These are phyloP conservation scores for Dascyllus trimaculatus DNA, from an alignment of 2,113 vertebrate species.

Conservation along the genomic window DNA sequence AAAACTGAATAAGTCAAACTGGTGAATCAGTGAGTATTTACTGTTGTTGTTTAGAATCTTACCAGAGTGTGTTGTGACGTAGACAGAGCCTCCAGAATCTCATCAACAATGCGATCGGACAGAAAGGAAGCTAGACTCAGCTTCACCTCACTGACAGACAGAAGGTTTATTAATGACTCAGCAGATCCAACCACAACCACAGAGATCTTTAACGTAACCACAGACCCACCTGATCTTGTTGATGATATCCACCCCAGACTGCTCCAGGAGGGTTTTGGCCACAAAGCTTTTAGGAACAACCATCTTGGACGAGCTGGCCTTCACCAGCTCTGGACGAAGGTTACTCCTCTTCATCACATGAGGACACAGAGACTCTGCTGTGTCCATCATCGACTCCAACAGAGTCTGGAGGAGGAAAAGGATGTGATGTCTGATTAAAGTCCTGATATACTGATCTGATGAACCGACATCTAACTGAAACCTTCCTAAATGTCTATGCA, in stretches of 20 bases:
- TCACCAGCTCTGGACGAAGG: conserved; percentile 92
- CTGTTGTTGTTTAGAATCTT: conserved; percentile 65
- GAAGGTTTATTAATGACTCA: conserved; percentile 1
- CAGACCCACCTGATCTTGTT: conserved; percentile 96
- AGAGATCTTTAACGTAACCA: background rate
- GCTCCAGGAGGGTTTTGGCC: conserved; percentile 95
- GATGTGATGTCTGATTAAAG: too few species aligned
- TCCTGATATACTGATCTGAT: background rate
- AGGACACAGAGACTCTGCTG: conserved; percentile 93
- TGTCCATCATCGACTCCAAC: conserved; percentile 95
- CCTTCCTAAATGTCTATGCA: too few species aligned
- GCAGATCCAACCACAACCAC: background rate
- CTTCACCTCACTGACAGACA: conserved; percentile 90
- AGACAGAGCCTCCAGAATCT: conserved; percentile 94
- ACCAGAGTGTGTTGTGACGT: conserved; percentile 92
- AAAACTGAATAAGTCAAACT: background rate
- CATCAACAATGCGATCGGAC: conserved; percentile 97
- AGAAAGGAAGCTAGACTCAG: conserved; percentile 96
- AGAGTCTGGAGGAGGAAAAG: conserved; percentile 81
- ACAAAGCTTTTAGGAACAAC: conserved; percentile 94
- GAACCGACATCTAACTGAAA: background rate
- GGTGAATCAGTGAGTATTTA: background rate
- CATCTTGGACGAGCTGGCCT: conserved; percentile 92
- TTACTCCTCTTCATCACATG: conserved; percentile 92
- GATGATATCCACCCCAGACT: conserved; percentile 96